Evolutionary conservation across 35 echinoderm and acorn worm species (phyloP), one percentile per base, ranked within the genome.

Genomic region (Hemicentrotus pulcherrimus): DNA sequence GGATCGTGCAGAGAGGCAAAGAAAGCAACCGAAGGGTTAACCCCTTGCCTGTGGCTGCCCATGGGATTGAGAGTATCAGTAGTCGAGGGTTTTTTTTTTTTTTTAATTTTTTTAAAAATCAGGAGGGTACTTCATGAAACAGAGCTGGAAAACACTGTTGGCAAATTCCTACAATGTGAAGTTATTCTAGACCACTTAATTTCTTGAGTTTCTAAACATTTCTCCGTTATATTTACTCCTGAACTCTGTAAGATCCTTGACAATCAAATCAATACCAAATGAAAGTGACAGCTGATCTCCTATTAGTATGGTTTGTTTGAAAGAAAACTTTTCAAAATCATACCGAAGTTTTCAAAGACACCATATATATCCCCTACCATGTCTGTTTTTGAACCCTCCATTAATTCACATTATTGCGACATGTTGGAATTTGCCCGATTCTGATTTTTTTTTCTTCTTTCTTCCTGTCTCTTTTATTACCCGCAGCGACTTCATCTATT

Each of bases 351-450:
- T 78, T 78, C 65, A 22, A 78, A 78, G 65, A 78, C 65, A 4
- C 65, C 65, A n/a, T 78, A 7, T 3, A 18, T 8, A n/a, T n/a
- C 65, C 65, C 65, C 65, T 78, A 78, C 65, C 7, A 78, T 28
- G 65, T 78, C 65, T 78, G 65, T 78, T n/a, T 78, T 28, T 78
- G 65, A 78, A n/a, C 65, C 65, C 65, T 78, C 65, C 19, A 78
- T 78, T 78, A 78, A 22, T 15, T 78, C 65, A 78, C 65, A 28
- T 78, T 78, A 78, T 78, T n/a, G 65, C 8, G 65, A 78, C 65
- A 78, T 90, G 88, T 90, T 16, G 88, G 46, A 90, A 45, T 90
- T 47, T 47, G 46, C 88, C 88, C 46, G 32, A 90, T 90, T 90
- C 13, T 45, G 32, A 90, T 90, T 7, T 45, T 90, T 41, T 41